phyloP scores from a whole-genome alignment of 2,888 invertebrate genomes.

The Allacma fusca region DNA sequence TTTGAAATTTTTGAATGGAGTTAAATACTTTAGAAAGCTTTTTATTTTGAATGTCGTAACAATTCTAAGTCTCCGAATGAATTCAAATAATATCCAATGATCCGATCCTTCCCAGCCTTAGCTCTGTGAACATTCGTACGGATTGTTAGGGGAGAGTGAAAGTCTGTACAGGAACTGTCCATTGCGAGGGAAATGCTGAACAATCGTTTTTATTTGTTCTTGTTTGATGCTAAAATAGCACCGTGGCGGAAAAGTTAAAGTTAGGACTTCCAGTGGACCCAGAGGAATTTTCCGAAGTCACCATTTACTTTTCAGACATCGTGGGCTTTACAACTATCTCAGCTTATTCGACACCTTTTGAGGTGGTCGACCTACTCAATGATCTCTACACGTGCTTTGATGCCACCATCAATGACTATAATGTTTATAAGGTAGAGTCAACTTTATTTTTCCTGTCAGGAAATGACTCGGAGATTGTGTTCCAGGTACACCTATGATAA shows the following conservation, averaged over 20 bases:
- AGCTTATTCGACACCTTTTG: conserved; percentile 88
- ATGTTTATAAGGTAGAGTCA: conserved; percentile 78
- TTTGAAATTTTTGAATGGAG: no score
- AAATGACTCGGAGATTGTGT: no score
- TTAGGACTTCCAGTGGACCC: conserved; percentile 90
- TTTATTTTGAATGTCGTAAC: no score
- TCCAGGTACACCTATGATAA: no score
- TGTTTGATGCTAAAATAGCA: conserved; percentile 67
- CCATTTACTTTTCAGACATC: conserved; percentile 94
- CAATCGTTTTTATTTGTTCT: background rate
- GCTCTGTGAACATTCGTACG: no score
- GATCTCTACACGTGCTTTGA: conserved; percentile 94
- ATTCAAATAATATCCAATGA: no score
- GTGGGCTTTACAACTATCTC: conserved; percentile 94
- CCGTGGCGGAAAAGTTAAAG: conserved; percentile 90
- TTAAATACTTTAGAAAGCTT: no score
- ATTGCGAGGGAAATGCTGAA: no score
- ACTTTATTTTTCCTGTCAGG: background rate
- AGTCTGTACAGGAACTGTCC: no score
- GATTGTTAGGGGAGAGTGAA: no score
- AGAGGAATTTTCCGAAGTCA: conserved; percentile 80
- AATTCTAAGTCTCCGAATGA: no score
- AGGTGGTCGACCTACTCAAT: conserved; percentile 89
- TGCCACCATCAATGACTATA: conserved; percentile 89
- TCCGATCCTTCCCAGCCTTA: no score